These are phyloP conservation scores for Drosophila simulans DNA, from an alignment of 1,140 invertebrate species.

Conservation along the genomic window DNA sequence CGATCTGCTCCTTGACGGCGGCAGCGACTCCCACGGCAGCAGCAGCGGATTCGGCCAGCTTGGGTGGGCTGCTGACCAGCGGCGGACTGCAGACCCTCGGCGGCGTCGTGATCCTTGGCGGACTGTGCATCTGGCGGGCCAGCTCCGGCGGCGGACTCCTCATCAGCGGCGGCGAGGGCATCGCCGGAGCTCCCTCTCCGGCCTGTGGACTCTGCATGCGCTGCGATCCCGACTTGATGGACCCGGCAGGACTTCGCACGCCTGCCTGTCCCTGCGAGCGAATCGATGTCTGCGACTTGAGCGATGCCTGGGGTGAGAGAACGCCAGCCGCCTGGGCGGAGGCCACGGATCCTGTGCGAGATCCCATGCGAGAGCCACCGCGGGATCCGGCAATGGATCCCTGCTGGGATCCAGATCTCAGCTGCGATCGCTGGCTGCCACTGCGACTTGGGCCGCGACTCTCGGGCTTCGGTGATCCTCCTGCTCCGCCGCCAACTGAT, in stretches of 20 bases:
- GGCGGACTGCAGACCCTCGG: conserved; percentile 78
- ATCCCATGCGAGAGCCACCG: conserved; percentile 42
- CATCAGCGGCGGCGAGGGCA: conserved; percentile 79
- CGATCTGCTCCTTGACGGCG: conserved; percentile 25
- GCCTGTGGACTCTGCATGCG: conserved; percentile 72
- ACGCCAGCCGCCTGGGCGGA: conserved; percentile 28
- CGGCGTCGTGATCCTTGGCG: conserved; percentile 76
- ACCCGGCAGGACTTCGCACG: conserved; percentile 46
- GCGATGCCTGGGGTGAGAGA: conserved; percentile 63
- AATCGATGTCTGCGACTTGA: conserved; percentile 57
- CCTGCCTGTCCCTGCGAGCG: conserved; percentile 31
- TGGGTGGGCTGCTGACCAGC: conserved; percentile 77
- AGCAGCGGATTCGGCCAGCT: conserved; percentile 62
- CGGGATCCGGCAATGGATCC: conserved; percentile 37
- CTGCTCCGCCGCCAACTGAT: conserved; percentile 14
- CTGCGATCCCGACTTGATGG: conserved; percentile 63
- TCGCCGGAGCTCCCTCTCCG: conserved; percentile 70
- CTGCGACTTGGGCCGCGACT: conserved; percentile 73
- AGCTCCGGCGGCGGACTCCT: conserved; percentile 63
- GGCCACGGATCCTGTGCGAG: conserved; percentile 57
- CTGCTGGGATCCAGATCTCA: conserved; percentile 8
- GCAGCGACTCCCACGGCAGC: conserved; percentile 27
- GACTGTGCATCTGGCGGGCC: conserved; percentile 77
- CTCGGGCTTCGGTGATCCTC: conserved; percentile 49
- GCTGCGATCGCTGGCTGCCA: conserved; percentile 63